Evolutionary conservation across 1,140 invertebrate genomes (phyloP).

Genomic region (Rhagoletis zephyria): DNA sequence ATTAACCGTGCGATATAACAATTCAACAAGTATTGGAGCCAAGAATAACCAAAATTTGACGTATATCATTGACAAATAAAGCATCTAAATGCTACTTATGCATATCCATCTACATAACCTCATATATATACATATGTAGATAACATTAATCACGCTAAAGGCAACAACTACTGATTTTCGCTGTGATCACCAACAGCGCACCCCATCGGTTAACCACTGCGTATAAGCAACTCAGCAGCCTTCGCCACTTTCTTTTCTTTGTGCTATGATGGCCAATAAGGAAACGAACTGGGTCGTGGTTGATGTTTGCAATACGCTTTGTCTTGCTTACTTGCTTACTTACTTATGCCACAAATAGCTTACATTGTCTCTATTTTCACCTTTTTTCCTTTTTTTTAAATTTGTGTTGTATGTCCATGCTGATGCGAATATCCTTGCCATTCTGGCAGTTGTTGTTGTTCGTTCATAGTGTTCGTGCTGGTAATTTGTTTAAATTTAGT

Average conservation of each 20-base stretch:
- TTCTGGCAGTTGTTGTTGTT: not conserved
- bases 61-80: not conserved
- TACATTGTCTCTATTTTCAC: not conserved
- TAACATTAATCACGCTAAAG: conserved; percentile 12
- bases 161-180: not conserved
- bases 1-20: too few species aligned
- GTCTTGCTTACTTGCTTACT: not conserved
- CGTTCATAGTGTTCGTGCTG: not conserved
- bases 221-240: not conserved
- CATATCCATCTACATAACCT: not conserved
- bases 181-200: not conserved
- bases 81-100: not conserved
- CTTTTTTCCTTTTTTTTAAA: not conserved
- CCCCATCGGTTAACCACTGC: not conserved
- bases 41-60: conserved; percentile 1
- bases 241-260: not conserved
- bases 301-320: not conserved
- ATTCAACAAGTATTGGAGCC: too few species aligned
- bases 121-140: not conserved
- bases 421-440: not conserved
- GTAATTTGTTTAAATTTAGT: conserved; percentile 55
- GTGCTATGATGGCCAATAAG: not conserved
- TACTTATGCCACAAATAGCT: conserved; percentile 9
- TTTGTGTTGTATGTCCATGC: not conserved
- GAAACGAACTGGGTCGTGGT: not conserved